Evolutionary conservation across 2,888 invertebrate genomes (phyloP), one percentile per base, ranked within the genome.

Genomic region (Diadegma fenestrale): DNA sequence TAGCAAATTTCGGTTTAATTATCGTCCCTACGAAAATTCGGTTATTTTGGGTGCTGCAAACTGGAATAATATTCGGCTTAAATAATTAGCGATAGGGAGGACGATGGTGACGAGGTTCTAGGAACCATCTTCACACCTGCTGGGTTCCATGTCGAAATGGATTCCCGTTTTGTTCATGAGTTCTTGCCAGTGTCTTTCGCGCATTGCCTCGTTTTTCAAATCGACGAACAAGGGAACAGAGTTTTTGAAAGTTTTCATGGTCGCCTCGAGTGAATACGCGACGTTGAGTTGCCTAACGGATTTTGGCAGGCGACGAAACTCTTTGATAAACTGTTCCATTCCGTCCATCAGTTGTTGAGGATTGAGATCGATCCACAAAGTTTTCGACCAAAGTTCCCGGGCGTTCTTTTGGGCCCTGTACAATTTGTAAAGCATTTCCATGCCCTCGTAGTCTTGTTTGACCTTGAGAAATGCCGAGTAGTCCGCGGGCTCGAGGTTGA

Each of bases 151-250:
- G 91, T 98, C 98, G 92, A 98, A 98, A 86, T 95, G 94, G 90
- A 90, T 94, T 92, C 97, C 97, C 17, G 98, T 99, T 94, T 97
- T 97, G 2, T 94, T 94, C 98, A 99, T 98, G 68, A 99, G 94
- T 89, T 97, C 96, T 88, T 96, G 96, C 99, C 99, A 99, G 94
- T 99, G 99, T 14, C 98, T 95, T 88, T 98, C 97, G 12, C 98
- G 95, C 93, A 99, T 95, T 0, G 98, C 98, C 90, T 98, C 98
- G 92, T 98, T 97, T 93, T 98, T 99, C 75, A 99, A 94, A 61
- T 98, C 97, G 5, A 98, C 97, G 96, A 98, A 98, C 68, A 99
- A 94, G 0, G 98, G 98, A 1, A 99, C 97, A 0, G 97, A 96
- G 87, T 96, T 96, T 92, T 97, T 97, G 94, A 99, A 99, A 90